Conservation (phyloP, 2,888 invertebrate genomes). For the Drosophila multiciliata region DNA sequence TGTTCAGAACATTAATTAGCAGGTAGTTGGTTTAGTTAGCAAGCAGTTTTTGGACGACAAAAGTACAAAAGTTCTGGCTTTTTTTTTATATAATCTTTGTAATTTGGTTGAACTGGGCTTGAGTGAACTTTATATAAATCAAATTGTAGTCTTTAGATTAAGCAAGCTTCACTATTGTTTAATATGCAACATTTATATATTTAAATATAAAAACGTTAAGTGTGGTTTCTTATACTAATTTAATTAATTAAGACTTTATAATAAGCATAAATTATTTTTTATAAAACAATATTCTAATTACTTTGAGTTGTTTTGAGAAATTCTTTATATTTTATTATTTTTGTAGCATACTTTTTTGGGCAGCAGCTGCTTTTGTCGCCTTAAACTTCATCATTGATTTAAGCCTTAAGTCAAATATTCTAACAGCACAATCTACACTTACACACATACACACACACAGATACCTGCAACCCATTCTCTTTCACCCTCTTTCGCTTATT, state of each 20-base stretch:
- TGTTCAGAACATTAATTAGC: slow-evolving; percentile 37
- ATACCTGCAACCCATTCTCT: slow-evolving; percentile 7
- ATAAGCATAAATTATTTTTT: no score
- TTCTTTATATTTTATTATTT: not conserved
- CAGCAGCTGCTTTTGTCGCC: slow-evolving; percentile 32
- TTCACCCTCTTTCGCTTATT: not conserved
- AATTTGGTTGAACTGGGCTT: not conserved
- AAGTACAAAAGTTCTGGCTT: not conserved
- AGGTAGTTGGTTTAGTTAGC: not conserved
- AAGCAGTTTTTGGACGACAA: not conserved
- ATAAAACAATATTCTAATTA: not conserved
- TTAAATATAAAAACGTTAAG: no score
- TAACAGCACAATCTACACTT: slow-evolving; percentile 13
- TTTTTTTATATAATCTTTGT: not conserved
- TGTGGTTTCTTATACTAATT: no score
- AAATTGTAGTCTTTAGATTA: not conserved
- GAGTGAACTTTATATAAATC: not conserved
- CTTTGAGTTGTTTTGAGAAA: not conserved
- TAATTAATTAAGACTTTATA: not conserved
- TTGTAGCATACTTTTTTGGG: slow-evolving; percentile 30
- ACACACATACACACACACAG: not conserved
- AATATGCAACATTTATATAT: not conserved
- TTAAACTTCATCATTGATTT: slow-evolving; percentile 36
- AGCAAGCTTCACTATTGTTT: not conserved
- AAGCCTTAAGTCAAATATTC: slow-evolving; percentile 41